Percentiles rank a stretch among this genome's conserved stretches.
phyloP scores from a whole-genome alignment of 64 coral and sea anemone species.

The Astreopora myriophthalma region DNA sequence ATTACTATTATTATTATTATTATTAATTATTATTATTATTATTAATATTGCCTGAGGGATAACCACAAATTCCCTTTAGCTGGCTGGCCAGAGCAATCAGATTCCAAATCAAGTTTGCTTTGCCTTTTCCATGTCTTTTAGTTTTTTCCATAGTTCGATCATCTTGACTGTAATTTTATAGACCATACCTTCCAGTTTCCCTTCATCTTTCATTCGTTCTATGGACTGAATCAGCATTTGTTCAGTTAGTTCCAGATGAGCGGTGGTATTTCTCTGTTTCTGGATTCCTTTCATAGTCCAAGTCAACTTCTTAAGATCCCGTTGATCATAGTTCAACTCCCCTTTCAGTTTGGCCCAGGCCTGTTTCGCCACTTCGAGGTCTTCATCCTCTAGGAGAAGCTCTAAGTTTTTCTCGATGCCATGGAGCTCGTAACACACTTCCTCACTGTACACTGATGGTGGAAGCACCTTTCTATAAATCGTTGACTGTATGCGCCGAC shows the following conservation, averaged over 20 bases:
- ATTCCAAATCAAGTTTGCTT: too few relatives aligned
- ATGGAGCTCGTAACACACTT: not conserved
- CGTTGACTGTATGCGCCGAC: not conserved
- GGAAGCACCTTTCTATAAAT: not conserved
- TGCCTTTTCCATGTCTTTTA: not conserved
- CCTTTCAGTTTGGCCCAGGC: not conserved
- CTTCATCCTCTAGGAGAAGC: not conserved
- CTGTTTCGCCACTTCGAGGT: not conserved
- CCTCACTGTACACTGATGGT: not conserved
- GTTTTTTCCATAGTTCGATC: not conserved
- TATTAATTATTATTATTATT: too few relatives aligned
- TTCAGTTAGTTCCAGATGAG: not conserved
- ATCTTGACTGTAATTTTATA: not conserved
- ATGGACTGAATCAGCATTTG: not conserved
- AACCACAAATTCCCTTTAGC: too few relatives aligned
- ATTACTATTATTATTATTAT: constrained; percentile 7
- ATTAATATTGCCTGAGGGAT: too few relatives aligned
- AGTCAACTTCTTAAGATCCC: not conserved
- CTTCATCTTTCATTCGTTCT: not conserved
- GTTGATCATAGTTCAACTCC: not conserved
- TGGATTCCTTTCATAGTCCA: not conserved
- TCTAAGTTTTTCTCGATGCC: not conserved
- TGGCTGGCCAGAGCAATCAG: too few relatives aligned
- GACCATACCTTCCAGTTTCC: not conserved
- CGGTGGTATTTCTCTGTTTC: not conserved